These are phyloP conservation scores for Epizoanthus illoricatus DNA, from an alignment of 92 coral and sea anemone species.

Conservation along the genomic window DNA sequence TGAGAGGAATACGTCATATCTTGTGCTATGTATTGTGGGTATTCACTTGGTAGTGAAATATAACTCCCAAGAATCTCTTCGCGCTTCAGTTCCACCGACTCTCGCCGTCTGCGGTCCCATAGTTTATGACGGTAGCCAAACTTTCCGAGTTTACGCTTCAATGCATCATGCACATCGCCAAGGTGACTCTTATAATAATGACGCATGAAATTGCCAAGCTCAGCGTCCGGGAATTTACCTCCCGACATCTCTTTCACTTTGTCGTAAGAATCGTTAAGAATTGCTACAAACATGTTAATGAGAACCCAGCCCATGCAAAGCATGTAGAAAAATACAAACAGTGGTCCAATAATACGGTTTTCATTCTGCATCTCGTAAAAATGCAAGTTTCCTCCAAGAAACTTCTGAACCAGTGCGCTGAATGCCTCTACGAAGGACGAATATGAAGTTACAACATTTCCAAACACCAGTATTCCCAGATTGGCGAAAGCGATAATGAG, in stretches of 20 bases:
- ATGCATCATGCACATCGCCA: conserved; percentile 39
- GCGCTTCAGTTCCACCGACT: conserved; percentile 9
- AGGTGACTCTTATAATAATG: conserved; percentile 59
- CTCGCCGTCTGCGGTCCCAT: conserved; percentile 55
- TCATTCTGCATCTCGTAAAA: conserved; percentile 53
- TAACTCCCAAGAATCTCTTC: conserved; percentile 55
- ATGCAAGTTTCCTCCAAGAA: conserved; percentile 72
- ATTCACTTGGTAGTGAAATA: conserved; percentile 52
- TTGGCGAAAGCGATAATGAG: conserved; percentile 66
- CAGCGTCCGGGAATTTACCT: conserved; percentile 77
- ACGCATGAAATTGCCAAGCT: conserved; percentile 73
- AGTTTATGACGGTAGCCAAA: conserved; percentile 63
- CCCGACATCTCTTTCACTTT: conserved; percentile 70
- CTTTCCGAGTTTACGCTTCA: conserved; percentile 71
- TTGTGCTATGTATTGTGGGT: conserved; percentile 28
- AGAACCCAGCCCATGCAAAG: conserved; percentile 72
- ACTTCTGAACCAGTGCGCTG: conserved; percentile 65
- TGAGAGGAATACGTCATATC: conserved; percentile 12
- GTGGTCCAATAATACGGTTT: conserved; percentile 70
- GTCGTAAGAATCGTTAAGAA: conserved; percentile 81
- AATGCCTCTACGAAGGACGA: conserved; percentile 59
- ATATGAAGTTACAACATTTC: conserved; percentile 55
- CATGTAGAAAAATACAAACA: conserved; percentile 70
- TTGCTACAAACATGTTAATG: conserved; percentile 87
- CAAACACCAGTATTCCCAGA: conserved; percentile 69